Evolutionary conservation across 2,113 vertebrate genomes (phyloP), one percentile per base, ranked within the genome.

Genomic region (Lophius piscatorius): DNA sequence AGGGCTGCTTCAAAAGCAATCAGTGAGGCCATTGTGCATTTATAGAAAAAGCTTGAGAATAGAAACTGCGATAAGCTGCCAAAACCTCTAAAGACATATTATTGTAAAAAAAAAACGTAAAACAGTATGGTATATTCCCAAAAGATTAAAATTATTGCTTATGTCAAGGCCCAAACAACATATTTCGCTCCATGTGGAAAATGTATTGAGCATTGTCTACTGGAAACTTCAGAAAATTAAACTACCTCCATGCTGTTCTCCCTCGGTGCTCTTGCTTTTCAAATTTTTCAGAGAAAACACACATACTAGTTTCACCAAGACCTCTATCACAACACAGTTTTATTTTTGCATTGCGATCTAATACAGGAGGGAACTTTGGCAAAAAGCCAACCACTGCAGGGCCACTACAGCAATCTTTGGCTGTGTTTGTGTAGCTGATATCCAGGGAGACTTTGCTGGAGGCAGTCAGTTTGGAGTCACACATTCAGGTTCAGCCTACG

Each of bases 21-120:
- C 83, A 68, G 69, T 38, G 22, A 64, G 56, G 31, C 73, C 58
- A 60, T 54, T 85, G 71, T 78, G 60, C 39, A 31, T 79, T 81
- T 52, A 20, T 51, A 41, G 33, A 72, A 26, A 18, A 56, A 35
- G 66, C 35, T 39, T 57, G 55, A 61, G 70, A 61, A 67, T 56
- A 26, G 18, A 35, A 1, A 6, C 42, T 1, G 36, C 33, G 40
- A 67, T 45, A 49, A 22, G 57, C 66, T 64, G 65, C 62, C 72
- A 70, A 70, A 76, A 62, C 16, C 47, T 35, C 49, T 45, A 46
- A 56, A 40, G 34, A 68, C 47, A 46, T 51, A 23, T 71, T 67
- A 62, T 38, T n/a, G 62, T 45, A 72, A 41, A 71, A 18, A 57
- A 31, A 12, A 14, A 20, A 23, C 40, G 70, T 47, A 41, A 72